Evolutionary conservation across 2,797 vertebrate genomes (phyloP).

Genomic region (Eulemur coronatus): DNA sequence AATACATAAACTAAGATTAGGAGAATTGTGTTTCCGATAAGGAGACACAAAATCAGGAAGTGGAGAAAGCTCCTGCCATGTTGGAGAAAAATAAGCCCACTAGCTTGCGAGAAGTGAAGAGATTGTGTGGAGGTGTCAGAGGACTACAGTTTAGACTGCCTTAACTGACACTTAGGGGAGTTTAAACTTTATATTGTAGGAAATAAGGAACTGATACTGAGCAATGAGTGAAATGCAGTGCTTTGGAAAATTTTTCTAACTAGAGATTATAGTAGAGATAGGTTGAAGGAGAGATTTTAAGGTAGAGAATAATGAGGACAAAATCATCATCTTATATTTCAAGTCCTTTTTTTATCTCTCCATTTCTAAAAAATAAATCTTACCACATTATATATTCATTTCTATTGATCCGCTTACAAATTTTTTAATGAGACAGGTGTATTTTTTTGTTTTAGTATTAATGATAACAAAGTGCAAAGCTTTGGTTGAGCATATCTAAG

Average conservation of each 20-base stretch:
- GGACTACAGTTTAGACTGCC: background rate
- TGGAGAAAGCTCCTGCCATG: background rate
- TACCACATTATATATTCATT: background rate
- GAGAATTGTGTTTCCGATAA: constrained; percentile 45
- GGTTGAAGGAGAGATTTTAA: background rate
- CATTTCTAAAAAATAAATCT: background rate
- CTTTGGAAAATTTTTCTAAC: background rate
- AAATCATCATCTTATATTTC: background rate
- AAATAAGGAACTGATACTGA: background rate
- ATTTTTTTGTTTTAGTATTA: background rate
- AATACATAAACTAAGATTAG: background rate
- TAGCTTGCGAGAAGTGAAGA: background rate
- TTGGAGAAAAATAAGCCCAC: background rate
- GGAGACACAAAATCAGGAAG: background rate
- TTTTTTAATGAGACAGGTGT: background rate
- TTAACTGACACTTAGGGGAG: background rate
- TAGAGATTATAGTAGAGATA: background rate
- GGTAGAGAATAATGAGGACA: background rate
- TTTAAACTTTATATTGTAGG: background rate
- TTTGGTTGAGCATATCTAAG: background rate
- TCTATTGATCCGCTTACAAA: background rate
- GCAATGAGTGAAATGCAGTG: background rate
- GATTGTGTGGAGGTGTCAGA: background rate
- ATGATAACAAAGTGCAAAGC: background rate
- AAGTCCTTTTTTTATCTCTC: background rate